These are phyloP conservation scores for Entomobrya multifasciata DNA, from an alignment of 2,888 invertebrate genomes.

Conservation along the genomic window DNA sequence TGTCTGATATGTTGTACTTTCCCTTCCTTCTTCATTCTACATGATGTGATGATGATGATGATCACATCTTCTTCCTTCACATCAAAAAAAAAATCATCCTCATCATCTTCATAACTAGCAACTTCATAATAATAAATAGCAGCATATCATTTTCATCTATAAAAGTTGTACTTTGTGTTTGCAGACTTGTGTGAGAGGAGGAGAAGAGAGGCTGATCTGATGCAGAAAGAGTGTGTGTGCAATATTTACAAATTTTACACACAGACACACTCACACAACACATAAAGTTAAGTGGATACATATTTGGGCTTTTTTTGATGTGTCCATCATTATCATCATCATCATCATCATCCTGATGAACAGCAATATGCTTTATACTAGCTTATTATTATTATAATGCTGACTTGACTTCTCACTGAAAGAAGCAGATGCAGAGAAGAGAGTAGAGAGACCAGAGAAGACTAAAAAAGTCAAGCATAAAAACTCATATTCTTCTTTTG, in stretches of 20 bases:
- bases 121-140: background rate
- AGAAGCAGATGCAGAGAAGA: conserved; percentile 5
- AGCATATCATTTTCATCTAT: background rate
- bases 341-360: conserved; percentile 30
- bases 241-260: conserved; percentile 66
- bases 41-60: background rate
- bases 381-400: background rate
- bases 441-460: too few species aligned
- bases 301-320: conserved; percentile 66
- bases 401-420: too few species aligned
- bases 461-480: background rate
- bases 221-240: conserved; percentile 2
- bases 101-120: conserved; percentile 2
- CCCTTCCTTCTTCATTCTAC: conserved; percentile 54
- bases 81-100: conserved; percentile 3
- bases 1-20: conserved; percentile 52
- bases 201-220: background rate
- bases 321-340: conserved; percentile 64
- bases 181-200: background rate
- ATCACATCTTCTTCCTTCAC: background rate
- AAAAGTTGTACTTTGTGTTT: background rate
- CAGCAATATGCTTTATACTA: conserved; percentile 38
- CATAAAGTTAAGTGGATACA: conserved; percentile 34
- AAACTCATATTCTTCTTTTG: background rate
- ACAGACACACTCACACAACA: conserved; percentile 29